A percentile compares a stretch with the other conserved stretches of the same genome.
Conservation (phyloP, 2,797 vertebrate species). For the Malurus leucopterus region DNA sequence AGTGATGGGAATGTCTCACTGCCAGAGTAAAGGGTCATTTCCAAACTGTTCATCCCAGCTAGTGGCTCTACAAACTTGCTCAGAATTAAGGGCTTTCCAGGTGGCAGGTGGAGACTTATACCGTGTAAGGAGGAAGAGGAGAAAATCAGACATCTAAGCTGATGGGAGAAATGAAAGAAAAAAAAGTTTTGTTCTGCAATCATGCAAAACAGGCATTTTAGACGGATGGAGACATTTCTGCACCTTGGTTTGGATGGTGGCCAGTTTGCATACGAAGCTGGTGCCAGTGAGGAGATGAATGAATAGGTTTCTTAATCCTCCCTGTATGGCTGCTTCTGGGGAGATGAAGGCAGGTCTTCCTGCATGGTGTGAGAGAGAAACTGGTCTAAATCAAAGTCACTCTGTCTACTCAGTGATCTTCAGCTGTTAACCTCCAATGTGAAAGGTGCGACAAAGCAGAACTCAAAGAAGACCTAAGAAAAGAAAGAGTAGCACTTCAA, state of each 20-base stretch:
- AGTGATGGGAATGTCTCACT: not conserved
- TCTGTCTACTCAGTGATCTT: not conserved
- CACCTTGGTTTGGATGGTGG: not conserved
- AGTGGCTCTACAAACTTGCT: not conserved
- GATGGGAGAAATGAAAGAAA: not conserved
- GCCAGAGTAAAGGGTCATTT: not conserved
- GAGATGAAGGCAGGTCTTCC: not conserved
- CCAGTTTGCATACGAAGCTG: not conserved
- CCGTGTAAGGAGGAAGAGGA: not conserved
- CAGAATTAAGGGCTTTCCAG: not conserved
- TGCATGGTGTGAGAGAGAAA: not conserved
- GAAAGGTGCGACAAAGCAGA: constrained; percentile 23
- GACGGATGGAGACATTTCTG: not conserved
- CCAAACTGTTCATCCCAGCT: not conserved
- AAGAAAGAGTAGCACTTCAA: constrained; percentile 46
- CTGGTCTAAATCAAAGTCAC: not conserved
- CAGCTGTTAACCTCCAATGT: not conserved
- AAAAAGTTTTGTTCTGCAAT: not conserved
- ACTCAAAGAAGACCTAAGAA: not conserved
- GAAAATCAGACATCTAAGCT: not conserved
- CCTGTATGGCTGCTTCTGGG: not conserved
- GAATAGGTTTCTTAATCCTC: not conserved
- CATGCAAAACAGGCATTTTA: not conserved
- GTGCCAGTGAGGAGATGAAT: not conserved
- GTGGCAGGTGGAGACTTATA: not conserved